These are phyloP conservation scores for Cyprinodon tularosa DNA, from an alignment of 2,113 vertebrate genomes.

Conservation along the genomic window DNA sequence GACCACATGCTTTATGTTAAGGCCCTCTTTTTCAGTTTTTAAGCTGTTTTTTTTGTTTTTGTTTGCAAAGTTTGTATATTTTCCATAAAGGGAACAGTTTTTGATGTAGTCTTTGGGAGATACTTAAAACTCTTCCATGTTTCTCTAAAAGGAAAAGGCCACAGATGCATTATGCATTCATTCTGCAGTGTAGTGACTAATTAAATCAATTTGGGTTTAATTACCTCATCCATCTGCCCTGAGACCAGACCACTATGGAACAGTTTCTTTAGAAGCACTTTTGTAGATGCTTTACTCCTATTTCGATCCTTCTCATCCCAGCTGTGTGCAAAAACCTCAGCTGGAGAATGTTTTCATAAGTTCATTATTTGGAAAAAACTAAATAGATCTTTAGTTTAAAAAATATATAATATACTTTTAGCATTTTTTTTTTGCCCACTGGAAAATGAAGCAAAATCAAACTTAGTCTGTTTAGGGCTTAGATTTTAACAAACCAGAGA, in stretches of 20 bases:
- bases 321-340: not conserved
- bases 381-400: too few relatives aligned
- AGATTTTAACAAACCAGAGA: too few relatives aligned
- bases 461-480: too few relatives aligned
- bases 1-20: too few relatives aligned
- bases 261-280: not conserved
- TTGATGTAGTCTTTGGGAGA: not conserved
- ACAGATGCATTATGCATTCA: not conserved
- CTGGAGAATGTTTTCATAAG: not conserved
- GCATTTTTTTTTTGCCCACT: too few relatives aligned
- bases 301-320: not conserved
- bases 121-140: not conserved
- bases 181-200: not conserved
- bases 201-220: slow-evolving; percentile 2
- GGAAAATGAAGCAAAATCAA: too few relatives aligned
- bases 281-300: not conserved
- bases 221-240: not conserved
- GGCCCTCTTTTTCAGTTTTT: too few relatives aligned
- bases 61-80: not conserved
- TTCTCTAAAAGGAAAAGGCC: not conserved
- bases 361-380: not conserved
- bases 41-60: not conserved
- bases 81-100: not conserved
- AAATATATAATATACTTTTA: too few relatives aligned
- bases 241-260: not conserved